These are phyloP conservation scores for Hydrotaea diabolus DNA, from an alignment of 2,888 invertebrate species.

Conservation along the genomic window DNA sequence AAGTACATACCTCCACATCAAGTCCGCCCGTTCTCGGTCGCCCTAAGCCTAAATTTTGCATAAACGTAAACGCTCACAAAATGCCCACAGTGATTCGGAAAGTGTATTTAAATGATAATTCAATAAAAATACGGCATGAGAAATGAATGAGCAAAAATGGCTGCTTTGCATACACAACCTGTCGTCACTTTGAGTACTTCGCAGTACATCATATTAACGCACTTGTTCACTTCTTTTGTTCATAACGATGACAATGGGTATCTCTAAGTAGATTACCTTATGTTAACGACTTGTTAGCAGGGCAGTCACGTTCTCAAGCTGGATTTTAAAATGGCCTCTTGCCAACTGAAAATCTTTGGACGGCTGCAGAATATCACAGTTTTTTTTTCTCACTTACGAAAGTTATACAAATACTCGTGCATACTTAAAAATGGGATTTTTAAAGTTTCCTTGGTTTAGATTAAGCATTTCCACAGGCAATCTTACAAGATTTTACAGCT, in stretches of 20 bases:
- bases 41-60: no score
- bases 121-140: no score
- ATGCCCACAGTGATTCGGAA: no score
- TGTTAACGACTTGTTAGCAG: not conserved
- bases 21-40: no score
- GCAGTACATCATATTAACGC: not conserved
- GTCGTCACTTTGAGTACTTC: not conserved
- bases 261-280: not conserved
- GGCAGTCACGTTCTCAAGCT: constrained; percentile 10
- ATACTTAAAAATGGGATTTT: not conserved
- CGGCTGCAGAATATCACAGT: not conserved
- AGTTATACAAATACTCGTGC: not conserved
- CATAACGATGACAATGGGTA: not conserved
- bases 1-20: no score
- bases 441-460: not conserved
- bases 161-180: no score
- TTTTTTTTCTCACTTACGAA: no score
- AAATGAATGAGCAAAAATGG: no score
- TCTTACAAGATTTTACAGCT: not conserved
- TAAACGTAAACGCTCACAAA: no score
- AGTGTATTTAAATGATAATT: no score
- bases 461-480: not conserved
- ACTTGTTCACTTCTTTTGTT: not conserved
- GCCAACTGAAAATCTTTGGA: not conserved
- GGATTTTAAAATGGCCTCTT: not conserved